Conservation (phyloP, 2,797 vertebrate species). For the Oreochromis mossambicus region DNA sequence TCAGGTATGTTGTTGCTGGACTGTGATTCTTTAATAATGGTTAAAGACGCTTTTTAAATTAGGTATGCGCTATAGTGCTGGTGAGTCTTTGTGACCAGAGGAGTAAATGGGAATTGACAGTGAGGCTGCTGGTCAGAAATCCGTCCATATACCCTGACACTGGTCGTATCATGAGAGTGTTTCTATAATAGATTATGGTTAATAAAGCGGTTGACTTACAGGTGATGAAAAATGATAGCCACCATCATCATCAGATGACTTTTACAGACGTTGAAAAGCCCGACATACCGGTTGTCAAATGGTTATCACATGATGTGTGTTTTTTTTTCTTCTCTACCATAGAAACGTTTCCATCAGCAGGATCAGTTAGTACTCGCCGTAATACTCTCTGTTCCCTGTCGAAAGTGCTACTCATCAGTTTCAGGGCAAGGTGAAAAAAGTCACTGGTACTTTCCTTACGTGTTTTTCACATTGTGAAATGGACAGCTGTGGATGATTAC, state of each 20-base stretch:
- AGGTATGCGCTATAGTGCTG: neutral
- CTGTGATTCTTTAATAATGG: accelerated
- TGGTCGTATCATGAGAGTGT: neutral
- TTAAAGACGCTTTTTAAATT: neutral
- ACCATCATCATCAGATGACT: slow-evolving; percentile 36
- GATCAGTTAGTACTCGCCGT: neutral
- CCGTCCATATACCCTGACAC: neutral
- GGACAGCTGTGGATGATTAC: neutral
- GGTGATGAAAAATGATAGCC: neutral
- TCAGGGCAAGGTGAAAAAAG: neutral
- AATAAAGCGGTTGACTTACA: neutral
- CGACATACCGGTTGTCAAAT: slow-evolving; percentile 40
- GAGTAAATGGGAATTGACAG: neutral
- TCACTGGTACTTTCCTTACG: neutral
- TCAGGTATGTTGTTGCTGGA: neutral
- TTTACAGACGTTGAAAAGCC: neutral
- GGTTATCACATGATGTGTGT: slow-evolving; percentile 49
- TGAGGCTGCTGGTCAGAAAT: neutral
- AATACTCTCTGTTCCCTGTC: slow-evolving; percentile 8
- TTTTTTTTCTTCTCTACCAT: neutral
- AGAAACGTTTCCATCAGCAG: neutral
- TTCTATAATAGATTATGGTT: neutral
- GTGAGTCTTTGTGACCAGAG: neutral
- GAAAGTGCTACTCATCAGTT: slow-evolving; percentile 41
- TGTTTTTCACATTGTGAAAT: slow-evolving; percentile 4